Evolutionary conservation across 2,113 vertebrate genomes (phyloP).

Genomic region (Campylomormyrus tamandua): DNA sequence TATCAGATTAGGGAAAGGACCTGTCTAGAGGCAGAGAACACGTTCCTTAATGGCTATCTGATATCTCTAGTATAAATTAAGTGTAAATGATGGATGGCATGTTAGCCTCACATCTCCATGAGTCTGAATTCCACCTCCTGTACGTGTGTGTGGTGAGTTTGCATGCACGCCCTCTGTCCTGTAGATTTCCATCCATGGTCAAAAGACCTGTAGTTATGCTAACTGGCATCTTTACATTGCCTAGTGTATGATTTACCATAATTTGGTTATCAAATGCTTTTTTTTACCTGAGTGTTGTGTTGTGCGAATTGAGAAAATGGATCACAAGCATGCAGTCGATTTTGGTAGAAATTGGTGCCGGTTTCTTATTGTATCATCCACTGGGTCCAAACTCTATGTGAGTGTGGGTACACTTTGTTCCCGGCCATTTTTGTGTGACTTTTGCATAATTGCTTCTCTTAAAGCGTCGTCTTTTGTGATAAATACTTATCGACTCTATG

Average conservation of each 20-base stretch:
- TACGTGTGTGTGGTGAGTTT: not conserved
- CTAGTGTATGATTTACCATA: not conserved
- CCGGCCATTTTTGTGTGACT: not conserved
- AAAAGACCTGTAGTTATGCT: not conserved
- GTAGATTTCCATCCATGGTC: not conserved
- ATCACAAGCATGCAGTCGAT: not conserved
- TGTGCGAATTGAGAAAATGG: not conserved
- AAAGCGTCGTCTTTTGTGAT: not conserved
- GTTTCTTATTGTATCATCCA: not conserved
- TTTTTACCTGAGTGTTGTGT: not conserved
- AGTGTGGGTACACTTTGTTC: not conserved
- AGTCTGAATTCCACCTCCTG: not conserved
- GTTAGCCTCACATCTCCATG: not conserved
- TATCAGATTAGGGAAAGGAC: not conserved
- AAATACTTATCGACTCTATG: not conserved
- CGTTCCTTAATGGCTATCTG: not conserved
- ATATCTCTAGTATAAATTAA: not conserved
- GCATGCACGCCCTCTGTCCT: not conserved
- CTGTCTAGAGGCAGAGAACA: not conserved
- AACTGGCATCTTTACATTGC: not conserved
- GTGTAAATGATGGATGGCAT: not conserved
- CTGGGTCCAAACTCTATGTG: not conserved
- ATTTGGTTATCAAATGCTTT: not conserved
- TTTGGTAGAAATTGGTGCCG: not conserved
- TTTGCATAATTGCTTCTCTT: not conserved